A percentile compares a stretch with the other conserved stretches of the same genome.
phyloP scores from a whole-genome alignment of 2,113 vertebrate genomes.

The Sialia sialis region DNA sequence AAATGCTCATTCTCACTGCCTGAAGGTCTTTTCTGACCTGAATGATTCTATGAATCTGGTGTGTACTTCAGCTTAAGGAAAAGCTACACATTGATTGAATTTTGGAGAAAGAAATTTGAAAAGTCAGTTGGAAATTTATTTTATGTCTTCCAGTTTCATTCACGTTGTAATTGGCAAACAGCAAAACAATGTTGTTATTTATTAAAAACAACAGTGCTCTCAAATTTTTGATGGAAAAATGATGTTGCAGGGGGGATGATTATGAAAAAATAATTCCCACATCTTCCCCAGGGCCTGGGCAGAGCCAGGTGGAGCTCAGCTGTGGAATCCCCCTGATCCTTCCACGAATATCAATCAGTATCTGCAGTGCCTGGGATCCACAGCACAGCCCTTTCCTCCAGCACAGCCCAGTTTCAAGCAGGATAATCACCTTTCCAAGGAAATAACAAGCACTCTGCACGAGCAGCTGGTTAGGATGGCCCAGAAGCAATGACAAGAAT shows the following conservation, averaged over 20 bases:
- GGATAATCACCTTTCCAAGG: neutral
- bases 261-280: neutral
- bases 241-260: neutral
- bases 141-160: neutral
- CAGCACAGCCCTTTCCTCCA: neutral
- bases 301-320: neutral
- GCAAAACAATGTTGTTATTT: neutral
- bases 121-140: neutral
- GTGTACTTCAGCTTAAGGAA: neutral
- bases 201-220: neutral
- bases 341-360: neutral
- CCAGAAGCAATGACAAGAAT: neutral
- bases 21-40: neutral
- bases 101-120: neutral
- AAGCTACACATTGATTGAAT: neutral
- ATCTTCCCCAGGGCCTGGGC: neutral
- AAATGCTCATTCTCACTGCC: neutral
- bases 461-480: neutral
- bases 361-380: neutral
- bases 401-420: neutral
- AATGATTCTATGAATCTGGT: neutral
- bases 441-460: neutral
- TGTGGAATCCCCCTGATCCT: neutral
- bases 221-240: neutral
- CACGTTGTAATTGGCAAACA: neutral